Evolutionary conservation across 2,113 vertebrate species (phyloP).

Genomic region (Taxidea taxus): DNA sequence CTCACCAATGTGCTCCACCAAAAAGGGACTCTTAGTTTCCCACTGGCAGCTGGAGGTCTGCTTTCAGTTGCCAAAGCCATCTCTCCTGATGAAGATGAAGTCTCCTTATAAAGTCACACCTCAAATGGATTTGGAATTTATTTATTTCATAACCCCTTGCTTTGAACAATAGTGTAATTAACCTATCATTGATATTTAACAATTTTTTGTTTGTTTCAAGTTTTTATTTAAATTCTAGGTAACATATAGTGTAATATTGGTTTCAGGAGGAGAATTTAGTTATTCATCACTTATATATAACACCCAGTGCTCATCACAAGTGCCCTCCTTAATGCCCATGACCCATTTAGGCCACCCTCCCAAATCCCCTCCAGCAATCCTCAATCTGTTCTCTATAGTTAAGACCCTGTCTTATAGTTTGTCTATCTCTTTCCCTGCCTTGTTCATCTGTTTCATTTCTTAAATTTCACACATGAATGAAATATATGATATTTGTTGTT

Average conservation of each 20-base stretch:
- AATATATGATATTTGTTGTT: background rate
- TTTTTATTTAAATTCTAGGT: background rate
- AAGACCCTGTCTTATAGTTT: background rate
- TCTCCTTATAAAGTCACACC: background rate
- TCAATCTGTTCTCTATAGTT: background rate
- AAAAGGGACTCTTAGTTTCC: background rate
- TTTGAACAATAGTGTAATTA: background rate
- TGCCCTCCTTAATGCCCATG: background rate
- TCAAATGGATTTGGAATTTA: background rate
- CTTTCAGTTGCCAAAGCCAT: background rate
- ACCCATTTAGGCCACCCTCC: background rate
- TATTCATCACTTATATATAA: too few relatives aligned
- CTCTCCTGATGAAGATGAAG: background rate
- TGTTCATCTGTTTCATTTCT: background rate
- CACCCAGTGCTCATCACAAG: too few relatives aligned
- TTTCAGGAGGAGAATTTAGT: too few relatives aligned
- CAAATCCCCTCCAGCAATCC: background rate
- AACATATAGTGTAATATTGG: background rate
- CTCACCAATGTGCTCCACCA: background rate
- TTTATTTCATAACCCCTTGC: background rate
- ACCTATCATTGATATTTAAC: background rate
- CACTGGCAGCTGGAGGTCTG: background rate
- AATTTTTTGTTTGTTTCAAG: background rate
- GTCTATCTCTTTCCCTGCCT: background rate
- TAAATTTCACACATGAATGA: background rate